Evolutionary conservation across 2,113 vertebrate species (phyloP), one percentile per base, ranked within the genome.

Genomic region (Chaenogobius annularis): DNA sequence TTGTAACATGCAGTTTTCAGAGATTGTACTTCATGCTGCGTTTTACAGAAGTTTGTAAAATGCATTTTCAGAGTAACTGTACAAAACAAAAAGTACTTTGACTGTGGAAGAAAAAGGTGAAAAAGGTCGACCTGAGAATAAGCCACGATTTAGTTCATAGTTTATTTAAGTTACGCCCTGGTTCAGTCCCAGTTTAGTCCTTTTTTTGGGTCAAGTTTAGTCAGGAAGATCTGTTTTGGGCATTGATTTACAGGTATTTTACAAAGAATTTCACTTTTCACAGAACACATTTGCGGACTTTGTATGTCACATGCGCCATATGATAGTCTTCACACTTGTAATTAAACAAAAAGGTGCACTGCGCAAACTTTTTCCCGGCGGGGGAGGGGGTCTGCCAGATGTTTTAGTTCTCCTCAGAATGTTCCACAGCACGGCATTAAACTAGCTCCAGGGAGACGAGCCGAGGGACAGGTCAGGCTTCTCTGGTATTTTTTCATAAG

Each of bases 21-120:
- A 80, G 31, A 77, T 64, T 70, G 40, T 70, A 44, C 22, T 22
- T 78, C 73, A 80, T 80, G 62, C 75, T 52, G 54, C 66, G 69
- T 43, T 70, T 77, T 81, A 84, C 70, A 84, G 70, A 63, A 40
- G 31, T 40, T 8, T 40, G 8, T n/a, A 63, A 63, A 63, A 59
- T 7, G 56, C 9, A n/a, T 37, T n/a, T 56, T 40, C 37, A 40
- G 37, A 40, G 37, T 40, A 5, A 37, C 17, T 63, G 15, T 37
- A 37, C 61, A 63, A 63, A 40, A 62, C 7, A 23, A 11, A 26
- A 59, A 9, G 15, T 40, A 10, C 17, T 40, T 40, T 40, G 37
- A n/a, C 61, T n/a, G 31, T 7, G 17, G 19, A 10, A n/a, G 35
- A 35, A 37, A 15, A 19, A 10, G 14, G 35, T 17, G 14, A 40